Conservation (phyloP, 2,797 vertebrate species). For the Morus bassanus region DNA sequence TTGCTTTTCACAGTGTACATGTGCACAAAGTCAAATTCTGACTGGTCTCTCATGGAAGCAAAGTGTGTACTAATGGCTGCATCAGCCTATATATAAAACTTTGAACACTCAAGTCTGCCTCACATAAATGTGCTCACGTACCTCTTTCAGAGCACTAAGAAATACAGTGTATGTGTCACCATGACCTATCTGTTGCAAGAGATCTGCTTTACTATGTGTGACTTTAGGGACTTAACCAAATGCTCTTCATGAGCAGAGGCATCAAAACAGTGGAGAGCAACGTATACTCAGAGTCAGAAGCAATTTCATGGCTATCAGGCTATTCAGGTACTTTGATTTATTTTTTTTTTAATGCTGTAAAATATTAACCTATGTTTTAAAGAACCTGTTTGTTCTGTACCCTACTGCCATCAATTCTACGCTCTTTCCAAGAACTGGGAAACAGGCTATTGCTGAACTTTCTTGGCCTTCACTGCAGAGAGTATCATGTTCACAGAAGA, state of each 20-base stretch:
- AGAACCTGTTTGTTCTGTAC: not conserved
- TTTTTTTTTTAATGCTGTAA: not conserved
- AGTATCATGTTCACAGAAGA: not conserved
- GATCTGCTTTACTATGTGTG: not conserved
- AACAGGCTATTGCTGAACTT: not conserved
- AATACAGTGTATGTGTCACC: not conserved
- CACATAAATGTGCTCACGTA: not conserved
- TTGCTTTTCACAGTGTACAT: not conserved
- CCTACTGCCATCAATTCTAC: not conserved
- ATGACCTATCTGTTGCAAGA: not conserved
- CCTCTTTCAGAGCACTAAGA: not conserved
- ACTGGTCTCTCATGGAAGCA: not conserved
- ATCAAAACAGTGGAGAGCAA: not conserved
- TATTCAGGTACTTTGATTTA: not conserved
- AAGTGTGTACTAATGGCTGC: not conserved
- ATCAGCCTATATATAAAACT: not conserved
- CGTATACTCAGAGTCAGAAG: not conserved
- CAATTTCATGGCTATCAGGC: not conserved
- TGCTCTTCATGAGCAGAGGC: not conserved
- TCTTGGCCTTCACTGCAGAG: not conserved
- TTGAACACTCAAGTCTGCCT: not conserved
- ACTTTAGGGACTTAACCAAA: not conserved
- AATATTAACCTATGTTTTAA: not conserved
- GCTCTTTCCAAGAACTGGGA: not conserved
- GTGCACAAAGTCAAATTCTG: not conserved